Conservation (phyloP, 2,888 invertebrate species). For the Leptura quadrifasciata region DNA sequence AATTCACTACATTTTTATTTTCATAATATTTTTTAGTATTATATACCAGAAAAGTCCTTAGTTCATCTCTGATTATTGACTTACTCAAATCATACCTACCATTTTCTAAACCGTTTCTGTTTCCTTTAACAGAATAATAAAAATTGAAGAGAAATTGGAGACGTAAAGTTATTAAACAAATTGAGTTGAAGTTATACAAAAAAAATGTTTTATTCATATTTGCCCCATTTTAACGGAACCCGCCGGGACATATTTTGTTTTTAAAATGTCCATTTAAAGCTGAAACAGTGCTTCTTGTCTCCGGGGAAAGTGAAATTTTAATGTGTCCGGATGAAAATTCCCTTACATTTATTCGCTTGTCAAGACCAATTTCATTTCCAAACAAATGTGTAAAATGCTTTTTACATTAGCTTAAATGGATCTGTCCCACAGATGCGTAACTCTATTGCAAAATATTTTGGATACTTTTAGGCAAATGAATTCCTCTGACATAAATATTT, state of each 20-base stretch:
- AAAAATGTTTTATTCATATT: slow-evolving; percentile 56
- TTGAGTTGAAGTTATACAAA: slow-evolving; percentile 48
- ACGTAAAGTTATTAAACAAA: slow-evolving; percentile 47
- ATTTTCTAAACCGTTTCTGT: not conserved
- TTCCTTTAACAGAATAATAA: slow-evolving; percentile 21
- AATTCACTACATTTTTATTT: no score
- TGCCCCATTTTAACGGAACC: slow-evolving; percentile 52
- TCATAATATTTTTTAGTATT: no score
- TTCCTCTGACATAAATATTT: slow-evolving; percentile 48
- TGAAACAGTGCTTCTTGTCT: slow-evolving; percentile 56
- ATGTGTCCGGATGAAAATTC: slow-evolving; percentile 59
- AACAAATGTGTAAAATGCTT: slow-evolving; percentile 57
- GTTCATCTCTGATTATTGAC: no score
- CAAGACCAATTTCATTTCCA: slow-evolving; percentile 58
- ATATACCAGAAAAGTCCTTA: no score
- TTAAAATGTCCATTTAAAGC: slow-evolving; percentile 61
- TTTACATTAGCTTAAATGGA: slow-evolving; percentile 53
- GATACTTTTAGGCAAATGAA: slow-evolving; percentile 41
- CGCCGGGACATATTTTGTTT: slow-evolving; percentile 60
- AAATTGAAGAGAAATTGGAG: slow-evolving; percentile 34
- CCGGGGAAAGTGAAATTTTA: slow-evolving; percentile 62
- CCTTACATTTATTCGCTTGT: slow-evolving; percentile 58
- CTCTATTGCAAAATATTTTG: slow-evolving; percentile 50
- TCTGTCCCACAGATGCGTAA: slow-evolving; percentile 45
- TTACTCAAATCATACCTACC: no score